A percentile compares a stretch with the other conserved stretches of the same genome.
Conservation (phyloP, 64 coral and sea anemone genomes). For the Cladopsammia gracilis region DNA sequence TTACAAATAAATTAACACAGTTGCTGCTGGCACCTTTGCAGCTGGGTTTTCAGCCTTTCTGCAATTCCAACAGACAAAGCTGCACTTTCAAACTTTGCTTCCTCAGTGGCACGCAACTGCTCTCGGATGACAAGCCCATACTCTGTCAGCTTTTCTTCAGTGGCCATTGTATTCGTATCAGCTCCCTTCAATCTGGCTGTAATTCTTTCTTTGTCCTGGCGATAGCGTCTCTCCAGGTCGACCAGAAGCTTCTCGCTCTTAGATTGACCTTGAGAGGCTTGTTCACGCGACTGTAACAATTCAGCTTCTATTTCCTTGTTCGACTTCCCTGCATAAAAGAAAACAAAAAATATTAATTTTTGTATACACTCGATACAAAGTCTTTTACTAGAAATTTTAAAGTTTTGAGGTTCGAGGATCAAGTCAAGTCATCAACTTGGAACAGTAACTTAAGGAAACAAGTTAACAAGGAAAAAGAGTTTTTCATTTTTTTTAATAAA, state of each 20-base stretch:
- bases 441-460: too few relatives aligned
- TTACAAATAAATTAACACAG: too few relatives aligned
- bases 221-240: conserved; percentile 88
- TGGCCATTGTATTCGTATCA: conserved; percentile 79
- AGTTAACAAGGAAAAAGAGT: too few relatives aligned
- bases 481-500: too few relatives aligned
- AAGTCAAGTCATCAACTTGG: too few relatives aligned
- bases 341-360: neutral
- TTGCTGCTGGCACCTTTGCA: conserved; percentile 53
- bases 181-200: conserved; percentile 74
- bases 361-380: too few relatives aligned
- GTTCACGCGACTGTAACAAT: conserved; percentile 41
- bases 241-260: conserved; percentile 72
- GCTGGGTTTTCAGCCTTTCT: conserved; percentile 57
- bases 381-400: too few relatives aligned
- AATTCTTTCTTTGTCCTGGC: conserved; percentile 75
- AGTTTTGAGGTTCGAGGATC: too few relatives aligned
- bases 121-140: conserved; percentile 84
- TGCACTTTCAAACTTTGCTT: conserved; percentile 77
- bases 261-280: conserved; percentile 50
- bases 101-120: conserved; percentile 75
- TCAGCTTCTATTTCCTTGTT: conserved; percentile 82
- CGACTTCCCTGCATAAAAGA: conserved; percentile 61
- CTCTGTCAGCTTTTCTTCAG: conserved; percentile 82
- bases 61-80: conserved; percentile 71